phyloP scores from a whole-genome alignment of 2,888 invertebrate species.

The Ecliptopera silaceata region DNA sequence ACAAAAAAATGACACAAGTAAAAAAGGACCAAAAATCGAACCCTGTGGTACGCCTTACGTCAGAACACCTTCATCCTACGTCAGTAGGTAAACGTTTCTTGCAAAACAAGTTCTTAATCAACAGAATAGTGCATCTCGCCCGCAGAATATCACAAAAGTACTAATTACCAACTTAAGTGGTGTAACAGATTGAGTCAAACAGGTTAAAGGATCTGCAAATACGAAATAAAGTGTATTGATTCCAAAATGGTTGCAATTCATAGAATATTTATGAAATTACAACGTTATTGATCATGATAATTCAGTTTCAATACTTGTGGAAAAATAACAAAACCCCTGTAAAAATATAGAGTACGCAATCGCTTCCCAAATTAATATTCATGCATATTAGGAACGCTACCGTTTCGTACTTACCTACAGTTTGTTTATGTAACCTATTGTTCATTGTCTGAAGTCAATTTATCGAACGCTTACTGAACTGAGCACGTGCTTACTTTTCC shows the following conservation, averaged over 20 bases:
- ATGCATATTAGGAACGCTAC: not conserved
- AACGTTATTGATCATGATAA: too few relatives aligned
- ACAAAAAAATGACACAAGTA: not conserved
- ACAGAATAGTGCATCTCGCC: too few relatives aligned
- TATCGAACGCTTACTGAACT: constrained; percentile 18
- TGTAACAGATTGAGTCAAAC: too few relatives aligned
- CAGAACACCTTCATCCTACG: not conserved
- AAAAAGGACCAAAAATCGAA: constrained; percentile 4
- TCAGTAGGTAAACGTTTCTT: not conserved
- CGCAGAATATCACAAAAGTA: too few relatives aligned
- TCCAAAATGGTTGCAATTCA: too few relatives aligned
- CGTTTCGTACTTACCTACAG: constrained; percentile 12
- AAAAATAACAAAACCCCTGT: not conserved
- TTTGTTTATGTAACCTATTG: constrained; percentile 21
- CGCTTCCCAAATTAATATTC: constrained; percentile 4
- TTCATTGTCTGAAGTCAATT: constrained; percentile 33
- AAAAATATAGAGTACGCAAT: not conserved
- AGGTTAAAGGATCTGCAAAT: too few relatives aligned
- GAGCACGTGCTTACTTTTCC: constrained; percentile 12
- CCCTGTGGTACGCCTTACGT: constrained; percentile 4
- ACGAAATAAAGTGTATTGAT: too few relatives aligned
- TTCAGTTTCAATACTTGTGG: too few relatives aligned
- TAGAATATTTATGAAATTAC: too few relatives aligned
- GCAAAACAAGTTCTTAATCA: not conserved
- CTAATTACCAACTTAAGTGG: too few relatives aligned